A percentile compares a stretch with the other conserved stretches of the same genome.
phyloP scores from a whole-genome alignment of 2,797 vertebrate species.

The Danionella dracula region DNA sequence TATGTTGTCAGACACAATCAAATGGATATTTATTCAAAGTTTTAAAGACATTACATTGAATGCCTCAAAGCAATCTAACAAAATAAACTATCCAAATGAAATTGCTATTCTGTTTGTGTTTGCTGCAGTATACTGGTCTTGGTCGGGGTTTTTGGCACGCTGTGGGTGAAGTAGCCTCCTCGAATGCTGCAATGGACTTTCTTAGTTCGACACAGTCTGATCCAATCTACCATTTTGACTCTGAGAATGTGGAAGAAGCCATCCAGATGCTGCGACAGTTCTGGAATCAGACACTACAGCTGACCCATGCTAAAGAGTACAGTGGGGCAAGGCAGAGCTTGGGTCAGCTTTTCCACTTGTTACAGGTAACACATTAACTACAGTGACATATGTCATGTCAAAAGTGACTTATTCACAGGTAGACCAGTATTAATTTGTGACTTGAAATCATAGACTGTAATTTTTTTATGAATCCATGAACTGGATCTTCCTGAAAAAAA shows the following conservation, averaged over 20 bases:
- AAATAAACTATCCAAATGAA: too few species aligned
- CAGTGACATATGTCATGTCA: too few species aligned
- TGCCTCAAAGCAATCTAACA: too few species aligned
- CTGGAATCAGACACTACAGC: constrained; percentile 66
- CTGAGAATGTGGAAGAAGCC: constrained; percentile 66
- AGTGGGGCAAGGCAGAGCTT: constrained; percentile 68
- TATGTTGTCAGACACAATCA: too few species aligned
- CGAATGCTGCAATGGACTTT: constrained; percentile 81
- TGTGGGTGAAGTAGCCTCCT: constrained; percentile 72
- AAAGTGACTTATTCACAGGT: too few species aligned
- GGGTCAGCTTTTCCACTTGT: constrained; percentile 74
- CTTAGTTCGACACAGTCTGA: constrained; percentile 65
- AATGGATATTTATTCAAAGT: too few species aligned
- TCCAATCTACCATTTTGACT: constrained; percentile 82
- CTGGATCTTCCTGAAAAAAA: too few species aligned
- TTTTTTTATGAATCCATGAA: too few species aligned
- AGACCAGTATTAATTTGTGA: too few species aligned
- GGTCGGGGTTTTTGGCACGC: constrained; percentile 74
- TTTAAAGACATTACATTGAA: too few species aligned
- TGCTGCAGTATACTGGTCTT: constrained; percentile 46
- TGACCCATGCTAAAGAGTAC: constrained; percentile 64
- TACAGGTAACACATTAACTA: too few species aligned
- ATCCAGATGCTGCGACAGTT: constrained; percentile 56
- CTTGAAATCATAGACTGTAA: too few species aligned
- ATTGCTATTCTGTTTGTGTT: background rate